Evolutionary conservation across 2,888 invertebrate genomes (phyloP).

Genomic region (Erebia aethiops): DNA sequence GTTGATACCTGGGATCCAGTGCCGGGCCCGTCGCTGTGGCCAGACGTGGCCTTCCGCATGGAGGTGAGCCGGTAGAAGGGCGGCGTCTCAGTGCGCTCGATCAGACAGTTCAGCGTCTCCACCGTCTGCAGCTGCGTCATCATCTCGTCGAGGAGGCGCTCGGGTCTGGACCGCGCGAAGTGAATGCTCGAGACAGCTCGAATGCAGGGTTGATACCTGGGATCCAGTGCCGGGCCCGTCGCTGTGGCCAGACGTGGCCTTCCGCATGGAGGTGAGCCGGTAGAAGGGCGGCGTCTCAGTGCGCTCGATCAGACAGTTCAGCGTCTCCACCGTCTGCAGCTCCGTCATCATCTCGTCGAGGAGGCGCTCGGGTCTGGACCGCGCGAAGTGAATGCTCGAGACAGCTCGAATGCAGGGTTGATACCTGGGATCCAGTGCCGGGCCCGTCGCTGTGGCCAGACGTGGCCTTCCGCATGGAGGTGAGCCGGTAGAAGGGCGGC

Average conservation of each 20-base stretch:
- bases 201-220: slow-evolving; percentile 53
- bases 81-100: slow-evolving; percentile 98
- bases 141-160: slow-evolving; percentile 96
- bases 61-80: slow-evolving; percentile 98
- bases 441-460: slow-evolving; percentile 83
- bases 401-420: too few relatives aligned
- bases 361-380: slow-evolving; percentile 95
- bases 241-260: slow-evolving; percentile 88
- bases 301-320: slow-evolving; percentile 97
- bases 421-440: slow-evolving; percentile 73
- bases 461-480: slow-evolving; percentile 94
- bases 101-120: slow-evolving; percentile 96
- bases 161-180: slow-evolving; percentile 95
- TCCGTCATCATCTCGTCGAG: slow-evolving; percentile 99
- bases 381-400: slow-evolving; percentile 85
- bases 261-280: slow-evolving; percentile 95
- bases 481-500: slow-evolving; percentile 98
- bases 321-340: slow-evolving; percentile 97
- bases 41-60: slow-evolving; percentile 94
- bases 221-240: slow-evolving; percentile 75
- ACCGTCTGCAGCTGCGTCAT: slow-evolving; percentile 98
- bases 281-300: slow-evolving; percentile 99
- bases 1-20: slow-evolving; percentile 69
- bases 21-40: slow-evolving; percentile 75
- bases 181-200: slow-evolving; percentile 52